A percentile compares a stretch with the other conserved stretches of the same genome.
Evolutionary conservation across 1,140 invertebrate genomes (phyloP).

Genomic region (Sitodiplosis mosellana): DNA sequence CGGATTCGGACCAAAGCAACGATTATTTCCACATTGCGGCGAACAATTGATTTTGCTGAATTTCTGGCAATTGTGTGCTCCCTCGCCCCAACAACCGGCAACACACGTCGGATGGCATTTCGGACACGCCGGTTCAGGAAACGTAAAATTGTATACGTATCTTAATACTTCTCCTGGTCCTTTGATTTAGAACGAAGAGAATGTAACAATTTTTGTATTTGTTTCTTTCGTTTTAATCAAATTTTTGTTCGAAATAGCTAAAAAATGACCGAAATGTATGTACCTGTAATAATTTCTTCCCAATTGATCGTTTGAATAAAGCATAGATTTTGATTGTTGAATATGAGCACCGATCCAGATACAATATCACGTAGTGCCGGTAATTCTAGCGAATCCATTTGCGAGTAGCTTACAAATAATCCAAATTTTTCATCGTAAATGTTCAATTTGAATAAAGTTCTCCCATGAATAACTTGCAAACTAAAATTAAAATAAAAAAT

Average conservation of each 20-base stretch:
- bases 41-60: constrained; percentile 89
- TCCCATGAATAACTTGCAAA: constrained; percentile 86
- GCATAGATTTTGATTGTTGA: constrained; percentile 91
- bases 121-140: constrained; percentile 58
- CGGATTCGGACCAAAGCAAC: constrained; percentile 81
- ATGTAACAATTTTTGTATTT: not conserved
- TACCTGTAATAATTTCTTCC: constrained; percentile 66
- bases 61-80: constrained; percentile 81
- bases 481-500: constrained; percentile 14
- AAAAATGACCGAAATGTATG: constrained; percentile 3
- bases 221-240: no score
- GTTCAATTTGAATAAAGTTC: constrained; percentile 74
- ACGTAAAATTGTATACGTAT: constrained; percentile 69
- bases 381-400: constrained; percentile 77
- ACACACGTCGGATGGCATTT: constrained; percentile 61
- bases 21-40: constrained; percentile 78
- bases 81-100: constrained; percentile 84
- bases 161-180: constrained; percentile 45
- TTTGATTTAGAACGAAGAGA: constrained; percentile 20
- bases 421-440: constrained; percentile 67
- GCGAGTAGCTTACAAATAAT: constrained; percentile 68
- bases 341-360: constrained; percentile 73
- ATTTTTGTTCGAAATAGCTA: constrained; percentile 6
- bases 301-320: constrained; percentile 86
- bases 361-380: constrained; percentile 78